Evolutionary conservation across 2,797 vertebrate species (phyloP).

Genomic region (Sternarchorhynchus goeldii): DNA sequence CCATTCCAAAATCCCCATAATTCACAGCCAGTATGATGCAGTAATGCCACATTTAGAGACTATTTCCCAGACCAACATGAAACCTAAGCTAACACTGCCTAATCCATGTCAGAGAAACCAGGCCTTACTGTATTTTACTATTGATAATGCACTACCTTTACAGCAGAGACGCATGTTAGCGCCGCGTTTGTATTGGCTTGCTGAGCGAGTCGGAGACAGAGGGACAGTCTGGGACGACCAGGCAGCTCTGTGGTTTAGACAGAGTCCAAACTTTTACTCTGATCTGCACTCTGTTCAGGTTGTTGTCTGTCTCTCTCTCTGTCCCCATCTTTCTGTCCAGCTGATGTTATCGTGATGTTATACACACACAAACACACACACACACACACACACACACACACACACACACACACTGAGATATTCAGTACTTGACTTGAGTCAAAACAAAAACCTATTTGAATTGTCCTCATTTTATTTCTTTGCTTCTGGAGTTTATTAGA

Average conservation of each 20-base stretch:
- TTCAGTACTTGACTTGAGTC: no score
- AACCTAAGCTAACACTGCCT: neutral
- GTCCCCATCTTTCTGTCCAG: neutral
- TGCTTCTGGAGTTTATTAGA: no score
- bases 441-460: no score
- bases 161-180: no score
- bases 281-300: neutral
- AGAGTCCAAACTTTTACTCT: neutral
- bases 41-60: no score
- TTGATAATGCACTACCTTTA: no score
- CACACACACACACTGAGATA: neutral
- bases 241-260: neutral
- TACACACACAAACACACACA: neutral
- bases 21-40: no score
- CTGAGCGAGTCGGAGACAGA: neutral
- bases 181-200: no score
- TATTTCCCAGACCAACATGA: constrained; percentile 14
- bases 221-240: neutral
- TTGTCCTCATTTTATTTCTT: no score
- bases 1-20: no score
- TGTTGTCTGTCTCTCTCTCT: neutral
- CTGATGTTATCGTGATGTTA: neutral
- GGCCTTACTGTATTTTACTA: no score
- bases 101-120: no score
- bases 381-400: neutral